These are phyloP conservation scores for Minunthozetes semirufus DNA, from an alignment of 2,888 invertebrate genomes.

Conservation along the genomic window DNA sequence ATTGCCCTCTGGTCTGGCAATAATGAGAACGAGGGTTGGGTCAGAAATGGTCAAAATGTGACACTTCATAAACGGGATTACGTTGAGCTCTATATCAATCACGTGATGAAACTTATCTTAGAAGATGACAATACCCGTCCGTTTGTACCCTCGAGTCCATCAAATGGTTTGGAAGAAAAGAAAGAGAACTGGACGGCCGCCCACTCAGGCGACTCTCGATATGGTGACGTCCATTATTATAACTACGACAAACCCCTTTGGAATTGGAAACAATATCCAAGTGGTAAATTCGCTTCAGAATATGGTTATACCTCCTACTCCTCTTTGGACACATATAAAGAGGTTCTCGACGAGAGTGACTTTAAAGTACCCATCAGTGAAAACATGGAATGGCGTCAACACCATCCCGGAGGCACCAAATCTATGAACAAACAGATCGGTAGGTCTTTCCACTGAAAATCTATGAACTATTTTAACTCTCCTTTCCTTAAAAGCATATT, in stretches of 20 bases:
- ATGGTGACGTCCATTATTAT: slow-evolving; percentile 74
- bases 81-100: slow-evolving; percentile 69
- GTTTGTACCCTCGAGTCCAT: slow-evolving; percentile 82
- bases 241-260: slow-evolving; percentile 74
- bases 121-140: slow-evolving; percentile 59
- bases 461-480: background rate
- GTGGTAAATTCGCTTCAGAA: slow-evolving; percentile 84
- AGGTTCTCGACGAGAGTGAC: slow-evolving; percentile 52
- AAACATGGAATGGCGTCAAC: slow-evolving; percentile 55
- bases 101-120: slow-evolving; percentile 61
- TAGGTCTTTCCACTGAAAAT: background rate
- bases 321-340: slow-evolving; percentile 60
- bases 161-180: slow-evolving; percentile 69
- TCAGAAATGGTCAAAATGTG: too few species aligned
- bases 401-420: slow-evolving; percentile 50
- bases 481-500: slow-evolving; percentile 52
- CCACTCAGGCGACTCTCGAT: slow-evolving; percentile 68
- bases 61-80: slow-evolving; percentile 62
- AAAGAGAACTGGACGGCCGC: slow-evolving; percentile 65
- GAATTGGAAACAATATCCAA: slow-evolving; percentile 67
- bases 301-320: slow-evolving; percentile 92
- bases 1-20: slow-evolving; percentile 81
- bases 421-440: slow-evolving; percentile 8
- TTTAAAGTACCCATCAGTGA: slow-evolving; percentile 45
- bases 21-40: slow-evolving; percentile 79